A percentile compares a stretch with the other conserved stretches of the same genome.
Evolutionary conservation across 2,797 vertebrate species (phyloP).

Genomic region (Otolemur crassicaudatus): DNA sequence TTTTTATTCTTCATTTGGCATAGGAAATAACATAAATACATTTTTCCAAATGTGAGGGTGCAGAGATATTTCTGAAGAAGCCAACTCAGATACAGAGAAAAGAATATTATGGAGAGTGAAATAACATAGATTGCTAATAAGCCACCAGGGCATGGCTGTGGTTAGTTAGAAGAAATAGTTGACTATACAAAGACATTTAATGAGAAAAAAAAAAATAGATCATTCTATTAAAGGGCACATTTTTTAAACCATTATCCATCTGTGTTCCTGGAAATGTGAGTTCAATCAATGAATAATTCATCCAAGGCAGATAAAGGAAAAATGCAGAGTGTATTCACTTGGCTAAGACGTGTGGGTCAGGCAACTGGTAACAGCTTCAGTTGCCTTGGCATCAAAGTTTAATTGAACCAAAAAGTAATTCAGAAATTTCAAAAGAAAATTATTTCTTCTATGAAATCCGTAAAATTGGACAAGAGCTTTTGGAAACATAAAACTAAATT

Average conservation of each 20-base stretch:
- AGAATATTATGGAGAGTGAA: background rate
- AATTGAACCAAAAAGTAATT: conserved; percentile 66
- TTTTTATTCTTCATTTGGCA: conserved; percentile 25
- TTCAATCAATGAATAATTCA: conserved; percentile 75
- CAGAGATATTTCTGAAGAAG: background rate
- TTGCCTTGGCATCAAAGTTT: conserved; percentile 42
- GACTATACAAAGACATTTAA: conserved; percentile 39
- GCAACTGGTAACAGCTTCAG: conserved; percentile 40
- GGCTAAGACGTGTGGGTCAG: conserved; percentile 43
- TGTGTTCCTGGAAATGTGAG: conserved; percentile 74
- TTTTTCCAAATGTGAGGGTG: background rate
- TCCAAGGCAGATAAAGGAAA: conserved; percentile 64
- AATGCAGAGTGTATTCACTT: conserved; percentile 37
- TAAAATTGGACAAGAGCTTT: conserved; percentile 63
- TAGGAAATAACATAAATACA: background rate
- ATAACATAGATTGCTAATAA: background rate
- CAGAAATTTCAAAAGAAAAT: conserved; percentile 73
- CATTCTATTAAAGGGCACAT: conserved; percentile 57
- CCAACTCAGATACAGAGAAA: background rate
- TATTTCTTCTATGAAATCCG: conserved; percentile 72
- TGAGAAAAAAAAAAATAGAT: conserved; percentile 51
- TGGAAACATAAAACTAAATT: conserved; percentile 76
- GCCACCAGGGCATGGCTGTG: background rate
- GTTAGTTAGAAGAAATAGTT: conserved; percentile 30
- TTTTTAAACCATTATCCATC: conserved; percentile 71